Evolutionary conservation across 2,888 invertebrate species (phyloP).

Genomic region (Frankliniella fusca): DNA sequence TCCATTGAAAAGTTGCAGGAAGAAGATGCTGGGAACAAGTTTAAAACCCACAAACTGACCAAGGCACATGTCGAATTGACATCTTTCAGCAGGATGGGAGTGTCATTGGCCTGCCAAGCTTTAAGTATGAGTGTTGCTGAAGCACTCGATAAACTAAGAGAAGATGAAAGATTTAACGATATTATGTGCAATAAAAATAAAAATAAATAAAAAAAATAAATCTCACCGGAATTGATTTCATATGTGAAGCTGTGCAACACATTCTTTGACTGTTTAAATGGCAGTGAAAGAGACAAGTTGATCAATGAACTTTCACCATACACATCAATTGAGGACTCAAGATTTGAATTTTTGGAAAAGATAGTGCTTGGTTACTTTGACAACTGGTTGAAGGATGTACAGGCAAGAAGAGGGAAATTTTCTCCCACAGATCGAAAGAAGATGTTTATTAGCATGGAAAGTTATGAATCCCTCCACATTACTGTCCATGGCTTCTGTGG

Average conservation of each 20-base stretch:
- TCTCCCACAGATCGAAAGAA: not conserved
- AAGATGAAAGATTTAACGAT: not conserved
- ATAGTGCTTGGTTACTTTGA: not conserved
- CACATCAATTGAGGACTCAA: not conserved
- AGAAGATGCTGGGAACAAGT: not conserved
- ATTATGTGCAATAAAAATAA: too few relatives aligned
- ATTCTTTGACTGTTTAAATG: constrained; percentile 6
- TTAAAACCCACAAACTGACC: not conserved
- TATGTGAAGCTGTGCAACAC: not conserved
- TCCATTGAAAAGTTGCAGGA: not conserved
- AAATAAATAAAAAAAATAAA: too few relatives aligned
- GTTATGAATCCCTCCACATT: not conserved
- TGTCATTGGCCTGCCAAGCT: not conserved
- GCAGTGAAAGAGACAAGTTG: not conserved
- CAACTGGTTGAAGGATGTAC: not conserved
- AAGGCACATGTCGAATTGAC: not conserved
- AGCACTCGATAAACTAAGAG: not conserved
- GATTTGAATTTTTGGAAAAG: constrained; percentile 5
- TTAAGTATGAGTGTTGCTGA: not conserved
- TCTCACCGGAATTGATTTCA: not conserved
- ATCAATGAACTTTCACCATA: not conserved
- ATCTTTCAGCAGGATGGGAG: not conserved
- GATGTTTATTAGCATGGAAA: not conserved
- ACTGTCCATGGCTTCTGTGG: constrained; percentile 5
- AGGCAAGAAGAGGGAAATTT: not conserved